Conservation (phyloP, 2,113 vertebrate genomes). For the Phodopus roborovskii region DNA sequence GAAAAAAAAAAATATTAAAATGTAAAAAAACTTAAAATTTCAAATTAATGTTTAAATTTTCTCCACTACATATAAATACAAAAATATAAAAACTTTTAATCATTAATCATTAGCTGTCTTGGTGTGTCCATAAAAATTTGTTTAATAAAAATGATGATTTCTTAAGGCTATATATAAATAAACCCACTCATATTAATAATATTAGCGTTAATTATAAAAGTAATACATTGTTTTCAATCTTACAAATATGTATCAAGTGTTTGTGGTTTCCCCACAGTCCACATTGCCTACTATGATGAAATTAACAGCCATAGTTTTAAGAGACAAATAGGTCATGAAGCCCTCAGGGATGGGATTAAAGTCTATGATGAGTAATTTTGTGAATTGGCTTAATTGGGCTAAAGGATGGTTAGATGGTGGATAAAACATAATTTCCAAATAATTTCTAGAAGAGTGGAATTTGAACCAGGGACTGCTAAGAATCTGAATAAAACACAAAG, state of each 20-base stretch:
- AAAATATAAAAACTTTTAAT: background rate
- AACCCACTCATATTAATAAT: background rate
- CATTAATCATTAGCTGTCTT: background rate
- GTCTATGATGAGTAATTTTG: background rate
- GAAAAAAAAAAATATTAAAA: background rate
- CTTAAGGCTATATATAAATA: background rate
- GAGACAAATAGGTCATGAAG: background rate
- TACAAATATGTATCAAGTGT: background rate
- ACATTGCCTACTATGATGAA: background rate
- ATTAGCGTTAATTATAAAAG: background rate
- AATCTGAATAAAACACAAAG: background rate
- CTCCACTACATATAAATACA: background rate
- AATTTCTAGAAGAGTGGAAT: background rate
- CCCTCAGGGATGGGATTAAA: background rate
- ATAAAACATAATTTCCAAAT: background rate
- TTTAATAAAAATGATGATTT: constrained; percentile 11
- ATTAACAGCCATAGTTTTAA: background rate
- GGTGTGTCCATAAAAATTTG: background rate
- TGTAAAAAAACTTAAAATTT: background rate
- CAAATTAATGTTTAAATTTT: background rate
- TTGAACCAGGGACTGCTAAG: background rate
- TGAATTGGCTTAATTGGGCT: background rate
- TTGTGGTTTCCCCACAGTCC: background rate
- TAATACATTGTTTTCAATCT: background rate
- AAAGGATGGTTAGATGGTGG: background rate